phyloP scores from a whole-genome alignment of 2,113 vertebrate species.

The Equus przewalskii region DNA sequence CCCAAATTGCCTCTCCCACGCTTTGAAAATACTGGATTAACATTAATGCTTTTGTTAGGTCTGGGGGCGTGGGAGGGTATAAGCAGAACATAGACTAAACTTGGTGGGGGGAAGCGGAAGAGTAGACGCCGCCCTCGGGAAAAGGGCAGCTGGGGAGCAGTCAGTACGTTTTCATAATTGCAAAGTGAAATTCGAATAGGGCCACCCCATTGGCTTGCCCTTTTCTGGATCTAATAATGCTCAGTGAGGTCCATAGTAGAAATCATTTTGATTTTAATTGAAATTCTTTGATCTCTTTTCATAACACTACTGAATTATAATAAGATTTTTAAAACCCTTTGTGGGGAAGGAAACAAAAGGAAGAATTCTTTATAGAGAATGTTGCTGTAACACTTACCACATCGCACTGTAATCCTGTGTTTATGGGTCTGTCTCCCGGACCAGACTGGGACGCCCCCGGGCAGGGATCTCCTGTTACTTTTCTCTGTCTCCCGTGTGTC shows the following conservation, averaged over 20 bases:
- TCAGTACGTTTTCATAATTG: not conserved
- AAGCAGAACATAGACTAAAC: not conserved
- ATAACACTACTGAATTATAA: not conserved
- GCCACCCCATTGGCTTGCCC: not conserved
- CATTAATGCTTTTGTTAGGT: not conserved
- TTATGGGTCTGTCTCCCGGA: not conserved
- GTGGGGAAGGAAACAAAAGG: slow-evolving; percentile 41
- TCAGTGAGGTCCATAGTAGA: not conserved
- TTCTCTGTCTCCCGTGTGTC: not conserved
- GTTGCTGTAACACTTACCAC: not conserved
- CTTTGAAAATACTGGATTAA: slow-evolving; percentile 24
- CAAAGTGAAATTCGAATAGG: not conserved
- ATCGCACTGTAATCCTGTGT: not conserved
- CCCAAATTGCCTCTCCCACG: not conserved
- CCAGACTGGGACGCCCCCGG: not conserved
- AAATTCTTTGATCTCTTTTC: slow-evolving; percentile 42
- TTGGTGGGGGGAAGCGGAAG: not conserved
- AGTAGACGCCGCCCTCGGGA: not conserved
- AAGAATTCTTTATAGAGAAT: not conserved
- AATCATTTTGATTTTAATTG: not conserved
- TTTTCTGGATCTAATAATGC: slow-evolving; percentile 11
- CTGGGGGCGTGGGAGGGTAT: not conserved
- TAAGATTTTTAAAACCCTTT: not conserved
- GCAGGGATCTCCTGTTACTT: not conserved
- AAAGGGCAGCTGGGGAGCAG: not conserved